Percentiles rank a stretch among this genome's conserved stretches.
These are phyloP conservation scores for Ammospiza nelsoni DNA, from an alignment of 2,113 vertebrate genomes.

Conservation along the genomic window DNA sequence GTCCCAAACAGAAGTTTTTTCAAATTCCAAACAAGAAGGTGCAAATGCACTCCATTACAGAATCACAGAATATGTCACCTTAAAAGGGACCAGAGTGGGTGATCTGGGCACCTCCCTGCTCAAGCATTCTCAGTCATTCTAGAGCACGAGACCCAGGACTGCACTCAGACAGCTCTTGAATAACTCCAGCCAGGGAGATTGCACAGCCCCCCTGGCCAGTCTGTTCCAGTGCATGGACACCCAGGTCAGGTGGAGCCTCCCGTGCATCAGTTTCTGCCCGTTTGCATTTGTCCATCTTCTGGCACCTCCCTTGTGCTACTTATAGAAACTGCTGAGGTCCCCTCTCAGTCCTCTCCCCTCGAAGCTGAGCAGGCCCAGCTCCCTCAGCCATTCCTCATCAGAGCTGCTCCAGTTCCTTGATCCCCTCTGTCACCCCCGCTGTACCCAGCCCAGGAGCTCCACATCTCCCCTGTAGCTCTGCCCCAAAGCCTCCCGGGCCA, in stretches of 20 bases:
- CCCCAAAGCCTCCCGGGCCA: not conserved
- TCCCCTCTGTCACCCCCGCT: accelerated
- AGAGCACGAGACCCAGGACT: not conserved
- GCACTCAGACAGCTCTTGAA: too few relatives aligned
- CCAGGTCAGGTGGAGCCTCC: not conserved
- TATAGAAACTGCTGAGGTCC: not conserved
- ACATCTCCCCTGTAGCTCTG: not conserved
- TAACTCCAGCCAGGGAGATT: not conserved
- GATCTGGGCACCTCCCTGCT: not conserved
- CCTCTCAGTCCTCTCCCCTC: not conserved
- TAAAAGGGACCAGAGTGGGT: not conserved
- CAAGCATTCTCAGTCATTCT: not conserved
- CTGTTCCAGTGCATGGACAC: not conserved
- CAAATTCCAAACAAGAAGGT: not conserved
- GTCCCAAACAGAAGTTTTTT: not conserved
- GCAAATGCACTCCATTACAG: not conserved
- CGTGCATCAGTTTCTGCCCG: not conserved
- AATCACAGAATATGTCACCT: not conserved
- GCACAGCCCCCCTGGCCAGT: not conserved
- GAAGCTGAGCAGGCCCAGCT: not conserved
- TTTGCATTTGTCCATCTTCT: not conserved
- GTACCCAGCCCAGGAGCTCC: not conserved
- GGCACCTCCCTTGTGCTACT: not conserved
- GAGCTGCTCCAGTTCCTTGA: not conserved
- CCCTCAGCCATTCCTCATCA: not conserved